phyloP scores from a whole-genome alignment of 30 jellyfish, hydroid and myxozoan species.

The Aurelia aurita region DNA sequence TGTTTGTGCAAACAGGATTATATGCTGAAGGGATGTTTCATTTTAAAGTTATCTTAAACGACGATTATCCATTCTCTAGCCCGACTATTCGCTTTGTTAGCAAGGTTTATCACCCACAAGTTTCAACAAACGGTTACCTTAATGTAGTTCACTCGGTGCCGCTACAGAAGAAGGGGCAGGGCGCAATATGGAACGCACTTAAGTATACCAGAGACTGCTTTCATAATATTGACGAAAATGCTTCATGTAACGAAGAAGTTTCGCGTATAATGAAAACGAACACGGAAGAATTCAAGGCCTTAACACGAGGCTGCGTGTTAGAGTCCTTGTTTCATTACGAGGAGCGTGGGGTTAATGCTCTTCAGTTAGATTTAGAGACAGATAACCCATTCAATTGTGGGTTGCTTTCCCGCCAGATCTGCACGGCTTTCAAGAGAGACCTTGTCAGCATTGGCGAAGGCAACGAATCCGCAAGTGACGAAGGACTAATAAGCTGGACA shows the following conservation, averaged over 20 bases:
- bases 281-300: slow-evolving; percentile 59
- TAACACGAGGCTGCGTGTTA: slow-evolving; percentile 81
- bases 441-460: background rate
- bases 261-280: slow-evolving; percentile 22
- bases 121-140: slow-evolving; percentile 70
- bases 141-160: slow-evolving; percentile 16
- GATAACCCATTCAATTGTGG: slow-evolving; percentile 84
- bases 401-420: slow-evolving; percentile 40
- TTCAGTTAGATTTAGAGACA: slow-evolving; percentile 21
- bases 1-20: slow-evolving; percentile 85
- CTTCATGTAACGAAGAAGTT: slow-evolving; percentile 51
- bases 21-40: slow-evolving; percentile 93
- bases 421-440: slow-evolving; percentile 11
- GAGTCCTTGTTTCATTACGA: slow-evolving; percentile 77
- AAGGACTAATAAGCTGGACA: background rate
- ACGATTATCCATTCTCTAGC: slow-evolving; percentile 75
- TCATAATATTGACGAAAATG: slow-evolving; percentile 13
- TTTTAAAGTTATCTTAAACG: slow-evolving; percentile 70
- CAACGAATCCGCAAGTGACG: background rate
- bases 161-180: slow-evolving; percentile 5
- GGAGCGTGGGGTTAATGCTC: slow-evolving; percentile 52
- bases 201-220: slow-evolving; percentile 65
- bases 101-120: slow-evolving; percentile 82
- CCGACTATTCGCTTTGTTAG: slow-evolving; percentile 83
- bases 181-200: slow-evolving; percentile 73